A percentile compares a stretch with the other conserved stretches of the same genome.
Conservation (phyloP, 2,797 vertebrate species). For the Coregonus sp. region DNA sequence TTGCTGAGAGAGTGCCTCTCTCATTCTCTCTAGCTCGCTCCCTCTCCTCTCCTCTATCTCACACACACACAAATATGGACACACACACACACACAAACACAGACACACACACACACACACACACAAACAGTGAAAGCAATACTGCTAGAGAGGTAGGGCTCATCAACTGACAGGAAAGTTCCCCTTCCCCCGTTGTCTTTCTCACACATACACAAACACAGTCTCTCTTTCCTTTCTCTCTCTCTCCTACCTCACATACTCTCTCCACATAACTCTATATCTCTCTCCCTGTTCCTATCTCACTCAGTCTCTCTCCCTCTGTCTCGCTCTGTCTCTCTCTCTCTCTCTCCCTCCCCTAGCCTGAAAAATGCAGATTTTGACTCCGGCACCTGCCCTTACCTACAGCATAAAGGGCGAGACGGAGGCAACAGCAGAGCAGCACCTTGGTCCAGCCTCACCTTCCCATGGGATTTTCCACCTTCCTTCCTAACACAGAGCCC, state of each 20-base stretch:
- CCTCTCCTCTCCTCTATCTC: not conserved
- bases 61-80: not conserved
- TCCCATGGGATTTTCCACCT: conserved; percentile 51
- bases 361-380: not conserved
- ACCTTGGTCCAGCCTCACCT: conserved; percentile 41
- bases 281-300: too few relatives aligned
- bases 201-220: not conserved
- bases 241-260: conserved; percentile 16
- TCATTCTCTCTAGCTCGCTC: too few relatives aligned
- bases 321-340: conserved; percentile 10
- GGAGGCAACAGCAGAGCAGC: conserved; percentile 45
- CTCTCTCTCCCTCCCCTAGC: conserved; percentile 13
- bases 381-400: conserved; percentile 53
- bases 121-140: not conserved
- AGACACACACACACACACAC: too few relatives aligned
- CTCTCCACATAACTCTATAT: not conserved
- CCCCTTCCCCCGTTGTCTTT: not conserved
- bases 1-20: conserved; percentile 29
- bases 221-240: not conserved
- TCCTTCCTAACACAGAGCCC: conserved; percentile 39
- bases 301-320: not conserved
- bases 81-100: not conserved
- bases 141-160: not conserved
- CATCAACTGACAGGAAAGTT: not conserved
- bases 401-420: conserved; percentile 30